phyloP scores from a whole-genome alignment of 2,888 invertebrate genomes.

The Chirona hameri region DNA sequence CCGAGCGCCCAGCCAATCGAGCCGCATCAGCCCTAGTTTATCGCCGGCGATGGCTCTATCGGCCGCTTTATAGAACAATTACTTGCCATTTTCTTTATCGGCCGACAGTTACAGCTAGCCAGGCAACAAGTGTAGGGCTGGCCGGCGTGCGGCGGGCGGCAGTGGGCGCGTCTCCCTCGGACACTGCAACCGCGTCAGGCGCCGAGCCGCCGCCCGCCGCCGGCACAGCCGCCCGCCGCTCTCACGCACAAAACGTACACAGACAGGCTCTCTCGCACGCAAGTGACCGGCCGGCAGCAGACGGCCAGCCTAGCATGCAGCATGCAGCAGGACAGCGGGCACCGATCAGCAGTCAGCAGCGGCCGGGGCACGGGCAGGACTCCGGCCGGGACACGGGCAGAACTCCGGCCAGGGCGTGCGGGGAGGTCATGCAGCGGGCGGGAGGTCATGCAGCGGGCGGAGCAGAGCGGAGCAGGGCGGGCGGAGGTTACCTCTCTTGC shows the following conservation, averaged over 20 bases:
- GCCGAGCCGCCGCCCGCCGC: background rate
- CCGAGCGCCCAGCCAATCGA: background rate
- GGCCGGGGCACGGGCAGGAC: too few relatives aligned
- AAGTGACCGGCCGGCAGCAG: background rate
- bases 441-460: background rate
- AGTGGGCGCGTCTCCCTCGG: too few relatives aligned
- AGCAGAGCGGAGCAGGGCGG: background rate
- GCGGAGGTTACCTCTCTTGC: constrained; percentile 3
- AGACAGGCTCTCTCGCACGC: background rate
- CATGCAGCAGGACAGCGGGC: too few relatives aligned
- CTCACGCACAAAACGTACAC: background rate
- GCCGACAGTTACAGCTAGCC: background rate
- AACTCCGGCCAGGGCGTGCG: too few relatives aligned
- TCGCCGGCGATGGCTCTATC: background rate
- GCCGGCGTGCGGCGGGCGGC: background rate
- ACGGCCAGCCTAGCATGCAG: background rate
- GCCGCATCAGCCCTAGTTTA: background rate
- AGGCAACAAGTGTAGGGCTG: background rate
- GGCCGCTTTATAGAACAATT: constrained; percentile 12
- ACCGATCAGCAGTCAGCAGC: background rate
- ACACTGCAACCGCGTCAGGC: background rate
- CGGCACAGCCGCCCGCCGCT: background rate
- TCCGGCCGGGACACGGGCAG: too few relatives aligned
- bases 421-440: background rate
- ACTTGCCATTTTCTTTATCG: constrained; percentile 13